A percentile compares a stretch with the other conserved stretches of the same genome.
Evolutionary conservation across 2,888 invertebrate genomes (phyloP).

Genomic region (Diarsia mendica): DNA sequence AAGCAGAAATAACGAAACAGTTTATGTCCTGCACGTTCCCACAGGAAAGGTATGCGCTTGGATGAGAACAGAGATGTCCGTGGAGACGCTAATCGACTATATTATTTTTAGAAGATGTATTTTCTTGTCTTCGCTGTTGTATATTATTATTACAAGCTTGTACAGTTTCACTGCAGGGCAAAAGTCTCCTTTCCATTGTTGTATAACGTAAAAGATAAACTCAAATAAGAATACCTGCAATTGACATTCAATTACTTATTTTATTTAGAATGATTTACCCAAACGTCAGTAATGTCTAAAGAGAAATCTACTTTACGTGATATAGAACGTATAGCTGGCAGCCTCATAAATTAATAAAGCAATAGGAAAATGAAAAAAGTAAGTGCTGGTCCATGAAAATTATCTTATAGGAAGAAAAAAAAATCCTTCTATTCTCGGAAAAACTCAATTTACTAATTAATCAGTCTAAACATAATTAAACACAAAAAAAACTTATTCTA

Average conservation of each 20-base stretch:
- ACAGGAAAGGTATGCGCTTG: conserved; percentile 89
- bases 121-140: not conserved
- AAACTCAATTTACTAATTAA: too few species aligned
- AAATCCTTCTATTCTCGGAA: too few species aligned
- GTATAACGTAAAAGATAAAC: not conserved
- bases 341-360: not conserved
- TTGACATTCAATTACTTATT: not conserved
- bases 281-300: too few species aligned
- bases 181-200: not conserved
- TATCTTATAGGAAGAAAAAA: too few species aligned
- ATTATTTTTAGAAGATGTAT: conserved; percentile 12
- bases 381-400: not conserved
- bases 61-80: conserved; percentile 66
- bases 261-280: not conserved
- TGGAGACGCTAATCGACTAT: conserved; percentile 69
- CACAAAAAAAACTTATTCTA: too few species aligned
- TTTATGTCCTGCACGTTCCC: conserved; percentile 89
- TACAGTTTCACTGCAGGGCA: too few species aligned
- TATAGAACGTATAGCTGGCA: not conserved
- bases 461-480: too few species aligned
- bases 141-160: too few species aligned
- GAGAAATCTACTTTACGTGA: not conserved
- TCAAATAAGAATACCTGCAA: not conserved
- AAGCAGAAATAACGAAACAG: conserved; percentile 90
- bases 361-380: not conserved